Base-by-base conservation (phyloP, 2,113 vertebrate genomes). In the Cyanoramphus novaezelandiae region DNA sequence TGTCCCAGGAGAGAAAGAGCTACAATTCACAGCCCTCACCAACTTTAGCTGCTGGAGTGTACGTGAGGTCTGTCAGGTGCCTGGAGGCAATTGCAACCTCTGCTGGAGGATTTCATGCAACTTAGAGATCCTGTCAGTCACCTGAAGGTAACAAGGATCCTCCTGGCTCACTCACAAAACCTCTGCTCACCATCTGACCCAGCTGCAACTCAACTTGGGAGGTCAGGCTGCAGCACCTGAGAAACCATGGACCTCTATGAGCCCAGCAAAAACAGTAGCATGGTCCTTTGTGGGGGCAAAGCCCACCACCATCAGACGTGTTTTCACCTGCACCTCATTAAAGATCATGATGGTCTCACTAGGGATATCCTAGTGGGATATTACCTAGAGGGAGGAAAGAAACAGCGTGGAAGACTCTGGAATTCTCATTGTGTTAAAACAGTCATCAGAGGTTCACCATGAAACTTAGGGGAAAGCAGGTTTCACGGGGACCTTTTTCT, bases 1-100 rank as follows among this genome's bases (percentile, higher is more conserved):
- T 43, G 80, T 96, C 96, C 92, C 83, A 2, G 33, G 88, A 92
- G 94, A 85, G 86, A 77, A 64, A 62, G 82, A 86, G 62, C 81
- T 79, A 81, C 88, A 84, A n/a, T 85, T 91, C 17, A 1, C 88
- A 93, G 0, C 77, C 86, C 74, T 93, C 60, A 18, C 93, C 5
- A 3, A 16, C 72, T 88, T 79, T 69, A 91, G 91, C 86, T 94
- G 72, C 88, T 59, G 23, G 47, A 86, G 92, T 3, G 41, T 97
- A 95, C 86, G 88, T 96, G 96, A 95, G 95, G 70, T 64, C 86
- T 95, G 77, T 65, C 95, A 94, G 81, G 93, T 95, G 94, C 95
- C 93, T 87, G 95, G 95, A 87, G 92, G 95, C 96, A 92, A 93
- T 7, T 83, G 88, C 96, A 97, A 11, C 90, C 92, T 97, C 94